Evolutionary conservation across 2,888 invertebrate genomes (phyloP), one percentile per base, ranked within the genome.

Genomic region (Troides aeacus): DNA sequence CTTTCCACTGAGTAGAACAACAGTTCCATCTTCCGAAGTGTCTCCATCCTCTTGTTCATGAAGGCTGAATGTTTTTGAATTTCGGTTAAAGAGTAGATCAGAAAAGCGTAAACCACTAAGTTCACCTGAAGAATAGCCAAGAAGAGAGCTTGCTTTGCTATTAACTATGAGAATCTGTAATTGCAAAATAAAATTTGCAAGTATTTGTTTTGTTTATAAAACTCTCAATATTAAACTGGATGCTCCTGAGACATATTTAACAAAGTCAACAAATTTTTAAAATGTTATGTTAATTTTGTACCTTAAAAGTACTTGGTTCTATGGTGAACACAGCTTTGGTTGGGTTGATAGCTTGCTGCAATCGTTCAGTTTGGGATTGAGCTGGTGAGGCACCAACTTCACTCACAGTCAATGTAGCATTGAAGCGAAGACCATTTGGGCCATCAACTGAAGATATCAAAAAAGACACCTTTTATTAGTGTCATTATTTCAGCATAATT

Each of bases 281-380:
- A 53, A 4, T 53, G 4, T 18, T 50, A 3, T 18, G 2, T 5
- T 50, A 17, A 50, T 15, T 50, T 17, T 50, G 5, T 79, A 94
- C 94, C 90, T 95, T 94, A 24, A 94, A 94, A 50, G 94, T 93
- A 73, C 93, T 93, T 10, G 94, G 93, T 83, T 95, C 94, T 72
- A 95, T 94, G 42, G 95, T 95, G 76, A 95, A 94, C 4, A 95
- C 93, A 67, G 95, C 95, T 80, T 95, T 95, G 84, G 94, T 94
- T 2, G 94, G 94, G 81, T 95, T 95, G 62, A 94, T 92, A n/a
- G 85, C 80, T 72, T 92, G 92, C 71, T 93, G 90, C 46, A 92
- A 75, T 2, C 93, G 84, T 63, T 93, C 90, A 17, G 90, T 85
- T 70, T 92, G 92, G 1, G 90, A 87, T 42, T 84, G 90, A 1